phyloP scores from a whole-genome alignment of 2,797 vertebrate genomes.

The Platyrinchus mystaceus region DNA sequence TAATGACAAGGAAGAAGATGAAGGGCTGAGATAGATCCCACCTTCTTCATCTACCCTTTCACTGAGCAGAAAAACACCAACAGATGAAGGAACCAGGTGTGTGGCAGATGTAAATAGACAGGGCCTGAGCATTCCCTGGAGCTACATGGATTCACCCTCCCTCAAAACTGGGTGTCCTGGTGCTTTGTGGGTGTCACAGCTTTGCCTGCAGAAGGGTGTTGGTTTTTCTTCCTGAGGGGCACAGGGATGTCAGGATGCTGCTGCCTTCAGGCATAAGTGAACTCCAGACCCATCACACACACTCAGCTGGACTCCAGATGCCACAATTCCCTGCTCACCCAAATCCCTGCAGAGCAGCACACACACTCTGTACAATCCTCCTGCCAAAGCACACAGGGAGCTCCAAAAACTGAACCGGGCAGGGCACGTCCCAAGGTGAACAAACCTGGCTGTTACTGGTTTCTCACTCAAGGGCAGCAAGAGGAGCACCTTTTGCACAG shows the following conservation, averaged over 20 bases:
- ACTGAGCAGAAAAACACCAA: not conserved
- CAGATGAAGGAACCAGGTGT: not conserved
- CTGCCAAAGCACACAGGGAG: not conserved
- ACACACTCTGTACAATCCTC: rapidly evolving
- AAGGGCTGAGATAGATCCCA: not conserved
- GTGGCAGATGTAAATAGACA: not conserved
- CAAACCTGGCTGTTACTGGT: not conserved
- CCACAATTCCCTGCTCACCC: rapidly evolving
- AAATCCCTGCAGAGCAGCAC: not conserved
- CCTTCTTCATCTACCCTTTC: not conserved
- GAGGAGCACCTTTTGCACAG: not conserved
- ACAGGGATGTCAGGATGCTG: not conserved
- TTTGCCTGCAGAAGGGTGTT: not conserved
- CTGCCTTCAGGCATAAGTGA: not conserved
- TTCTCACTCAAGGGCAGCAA: not conserved
- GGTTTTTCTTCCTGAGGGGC: not conserved
- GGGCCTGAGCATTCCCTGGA: not conserved
- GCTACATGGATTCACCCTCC: not conserved
- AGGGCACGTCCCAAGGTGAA: not conserved
- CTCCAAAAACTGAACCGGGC: not conserved
- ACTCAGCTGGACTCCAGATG: not conserved
- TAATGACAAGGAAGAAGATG: not conserved
- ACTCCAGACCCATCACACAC: rapidly evolving
- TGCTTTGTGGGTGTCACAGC: not conserved
- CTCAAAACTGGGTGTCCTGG: not conserved